Base-by-base conservation (phyloP, 2,113 vertebrate species). In the Scophthalmus maximus region DNA sequence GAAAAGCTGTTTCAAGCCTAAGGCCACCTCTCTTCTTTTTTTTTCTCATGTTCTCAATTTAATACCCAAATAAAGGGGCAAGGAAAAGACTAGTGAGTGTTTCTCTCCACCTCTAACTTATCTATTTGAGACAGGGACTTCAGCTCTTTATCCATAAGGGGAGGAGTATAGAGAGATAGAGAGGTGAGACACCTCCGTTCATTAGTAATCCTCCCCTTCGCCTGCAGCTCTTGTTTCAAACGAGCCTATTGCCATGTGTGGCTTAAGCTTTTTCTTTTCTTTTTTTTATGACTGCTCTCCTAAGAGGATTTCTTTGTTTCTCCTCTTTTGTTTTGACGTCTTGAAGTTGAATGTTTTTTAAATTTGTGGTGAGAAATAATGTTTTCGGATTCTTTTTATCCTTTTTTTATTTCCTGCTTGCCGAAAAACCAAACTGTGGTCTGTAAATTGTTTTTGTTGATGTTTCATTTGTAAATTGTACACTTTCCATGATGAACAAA, bases 351-450 rank as follows among this genome's bases (percentile, higher is more conserved):
- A 70, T 61, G 60, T 70, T 71, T 86, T 49, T 84, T 78, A 68
- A 84, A 74, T 84, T 87, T 81, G 77, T 89, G 82, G 79, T 88
- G 81, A 86, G 77, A 86, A 82, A 81, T 68, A 2, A 51, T 51
- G 46, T 70, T 75, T 69, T 68, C 7, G 0, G 17, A 20, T 62
- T 62, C 29, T 65, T 68, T n/a, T 62, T 84, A 56, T 42, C 78
- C 64, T 49, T 46, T 84, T 69, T 84, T 63, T n/a, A n/a, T n/a
- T n/a, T n/a, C n/a, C 55, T 85, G 91, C 89, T 91, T 91, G 86
- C 87, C 87, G 78, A 89, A 92, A 82, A 92, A 93, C 89, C 90
- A 93, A 92, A 93, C 89, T 92, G 91, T 92, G 91, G 89, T 93
- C 88, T 91, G 87, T 91, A 86, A 64, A 88, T 70, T 86, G 78